Base-by-base conservation (phyloP, 1,140 invertebrate species). In the Cherax quadricarinatus region DNA sequence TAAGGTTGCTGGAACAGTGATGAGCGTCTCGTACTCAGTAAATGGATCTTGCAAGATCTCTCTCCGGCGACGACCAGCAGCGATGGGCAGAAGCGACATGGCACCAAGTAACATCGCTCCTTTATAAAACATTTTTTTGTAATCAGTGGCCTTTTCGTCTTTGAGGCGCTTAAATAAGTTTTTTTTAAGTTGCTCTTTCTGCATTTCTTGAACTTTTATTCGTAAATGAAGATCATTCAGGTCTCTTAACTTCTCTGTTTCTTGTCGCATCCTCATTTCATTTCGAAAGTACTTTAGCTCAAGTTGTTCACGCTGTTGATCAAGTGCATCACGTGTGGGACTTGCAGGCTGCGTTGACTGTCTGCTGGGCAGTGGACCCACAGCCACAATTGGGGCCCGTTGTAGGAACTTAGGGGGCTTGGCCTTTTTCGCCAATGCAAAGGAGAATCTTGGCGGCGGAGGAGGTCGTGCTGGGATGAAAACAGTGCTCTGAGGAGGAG, bases 81-180 rank as follows among this genome's bases (percentile, higher is more conserved):
- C 86, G 18, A 89, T 66, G 48, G 92, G 92, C 49, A 89, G 16
- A 41, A 93, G 87, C 14, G 92, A 86, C 92, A 93, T 89, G 30
- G 92, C 92, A 7, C 92, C 92, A 1, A 93, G 85, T 48, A 93
- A 73, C 88, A 88, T 73, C 16, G 92, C 92, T 4, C 92, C 92
- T 62, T 93, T 86, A 30, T 93, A 93, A 30, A 93, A 93, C n/a
- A 93, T 51, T 57, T 89, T 93, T 70, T 87, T 91, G 53, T 73
- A 86, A 24, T 89, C 88, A 10, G 78, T 57, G 53, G 41, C 57
- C 75, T 93, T 82, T 53, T 93, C 88, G 21, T 93, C 86, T 53
- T 86, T 82, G 24, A 91, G 49, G 14, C 24, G 53, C 53, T 87
- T 86, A 53, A 57, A 91, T 18, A 91, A 49, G 12, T 70, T 81